A percentile compares a stretch with the other conserved stretches of the same genome.
phyloP scores from a whole-genome alignment of 2,888 invertebrate species.

The Protonemura montana region DNA sequence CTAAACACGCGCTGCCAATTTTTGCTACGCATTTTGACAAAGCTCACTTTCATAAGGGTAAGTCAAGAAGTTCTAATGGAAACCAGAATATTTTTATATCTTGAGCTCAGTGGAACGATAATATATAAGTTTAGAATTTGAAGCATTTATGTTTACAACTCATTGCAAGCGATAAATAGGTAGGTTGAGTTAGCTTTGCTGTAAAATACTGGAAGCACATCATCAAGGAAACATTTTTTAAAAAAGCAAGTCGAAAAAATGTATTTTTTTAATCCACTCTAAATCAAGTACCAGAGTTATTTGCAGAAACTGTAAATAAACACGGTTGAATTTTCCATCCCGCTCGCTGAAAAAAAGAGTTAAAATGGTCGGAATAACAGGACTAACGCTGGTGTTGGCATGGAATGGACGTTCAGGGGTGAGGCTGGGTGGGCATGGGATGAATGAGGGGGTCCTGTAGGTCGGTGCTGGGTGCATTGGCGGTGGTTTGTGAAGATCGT shows the following conservation, averaged over 20 bases:
- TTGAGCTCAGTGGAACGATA: neutral
- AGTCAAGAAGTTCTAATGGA: neutral
- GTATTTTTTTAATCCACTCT: neutral
- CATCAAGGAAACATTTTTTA: neutral
- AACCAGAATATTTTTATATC: neutral
- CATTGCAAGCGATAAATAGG: neutral
- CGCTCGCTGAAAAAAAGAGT: neutral
- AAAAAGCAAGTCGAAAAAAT: neutral
- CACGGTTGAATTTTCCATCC: neutral
- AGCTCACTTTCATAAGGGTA: neutral
- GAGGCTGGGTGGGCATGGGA: neutral
- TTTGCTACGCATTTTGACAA: neutral
- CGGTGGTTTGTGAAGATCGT: conserved; percentile 16
- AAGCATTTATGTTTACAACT: neutral
- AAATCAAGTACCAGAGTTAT: neutral
- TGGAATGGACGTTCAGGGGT: neutral
- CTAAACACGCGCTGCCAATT: neutral
- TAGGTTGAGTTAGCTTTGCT: too few species aligned
- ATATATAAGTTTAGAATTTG: neutral
- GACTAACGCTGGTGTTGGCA: neutral
- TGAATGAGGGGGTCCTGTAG: neutral
- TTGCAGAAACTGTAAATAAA: neutral
- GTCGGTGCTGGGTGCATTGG: neutral
- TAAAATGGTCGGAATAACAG: neutral
- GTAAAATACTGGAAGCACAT: neutral